Evolutionary conservation across 53 echinoderm and acorn worm genomes (phyloP).

Genomic region (Holothuria leucospilota): DNA sequence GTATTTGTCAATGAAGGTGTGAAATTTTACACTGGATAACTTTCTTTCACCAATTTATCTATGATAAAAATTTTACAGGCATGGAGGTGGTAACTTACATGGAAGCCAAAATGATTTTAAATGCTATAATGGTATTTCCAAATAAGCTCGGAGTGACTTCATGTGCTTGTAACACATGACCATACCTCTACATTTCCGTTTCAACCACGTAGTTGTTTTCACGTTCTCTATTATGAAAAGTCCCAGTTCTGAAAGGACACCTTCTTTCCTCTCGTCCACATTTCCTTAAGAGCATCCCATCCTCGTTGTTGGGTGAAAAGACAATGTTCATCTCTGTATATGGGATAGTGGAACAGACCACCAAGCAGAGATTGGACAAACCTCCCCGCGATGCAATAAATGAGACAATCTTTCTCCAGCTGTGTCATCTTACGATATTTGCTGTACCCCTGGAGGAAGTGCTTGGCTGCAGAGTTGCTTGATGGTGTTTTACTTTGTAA

Average conservation of each 20-base stretch:
- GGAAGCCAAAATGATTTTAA: too few relatives aligned
- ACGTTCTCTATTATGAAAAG: not conserved
- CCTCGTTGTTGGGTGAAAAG: slow-evolving; percentile 59
- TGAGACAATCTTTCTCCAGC: slow-evolving; percentile 61
- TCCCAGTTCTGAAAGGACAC: slow-evolving; percentile 47
- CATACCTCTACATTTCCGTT: too few relatives aligned
- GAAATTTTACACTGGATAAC: too few relatives aligned
- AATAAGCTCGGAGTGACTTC: too few relatives aligned
- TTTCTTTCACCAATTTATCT: too few relatives aligned
- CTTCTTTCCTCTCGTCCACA: slow-evolving; percentile 58
- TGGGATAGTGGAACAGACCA: slow-evolving; percentile 42
- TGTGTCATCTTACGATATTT: slow-evolving; percentile 45
- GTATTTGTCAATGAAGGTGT: too few relatives aligned
- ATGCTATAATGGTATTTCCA: too few relatives aligned
- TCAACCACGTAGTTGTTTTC: too few relatives aligned
- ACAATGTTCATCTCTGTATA: slow-evolving; percentile 62
- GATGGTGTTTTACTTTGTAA: slow-evolving; percentile 58
- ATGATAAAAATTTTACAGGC: too few relatives aligned
- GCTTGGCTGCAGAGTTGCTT: slow-evolving; percentile 60
- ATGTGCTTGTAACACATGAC: too few relatives aligned
- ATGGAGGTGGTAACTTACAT: too few relatives aligned
- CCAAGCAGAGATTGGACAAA: slow-evolving; percentile 65
- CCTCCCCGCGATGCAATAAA: slow-evolving; percentile 66
- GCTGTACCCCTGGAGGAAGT: slow-evolving; percentile 71
- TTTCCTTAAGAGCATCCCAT: slow-evolving; percentile 67